Evolutionary conservation across 2,888 invertebrate genomes (phyloP), one percentile per base, ranked within the genome.

Genomic region (Amblyjoppa fuscipennis): DNA sequence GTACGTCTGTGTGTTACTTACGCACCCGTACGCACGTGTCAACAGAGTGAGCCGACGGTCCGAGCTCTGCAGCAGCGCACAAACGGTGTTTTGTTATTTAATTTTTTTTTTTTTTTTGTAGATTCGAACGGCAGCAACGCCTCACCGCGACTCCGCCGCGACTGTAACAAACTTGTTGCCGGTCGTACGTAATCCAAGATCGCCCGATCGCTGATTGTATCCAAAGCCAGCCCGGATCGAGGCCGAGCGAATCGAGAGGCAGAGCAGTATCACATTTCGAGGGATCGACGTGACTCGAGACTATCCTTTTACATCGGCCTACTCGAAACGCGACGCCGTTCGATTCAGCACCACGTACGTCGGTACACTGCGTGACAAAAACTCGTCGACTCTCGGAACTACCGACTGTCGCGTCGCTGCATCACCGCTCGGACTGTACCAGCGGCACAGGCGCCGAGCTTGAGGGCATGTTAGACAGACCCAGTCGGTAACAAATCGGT

Each of bases 341-440:
- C 45, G 31, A 75, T 31, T 13, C 28, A 51, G 38, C 51, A 20
- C 64, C 11, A 34, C 64, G 28, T 25, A 61, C 73, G 49, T 16
- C 56, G 41, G 74, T 81, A 85, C 75, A 85, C 59, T 76, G 38
- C 6, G 16, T 0, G 0, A 3, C 20, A 64, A 75, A 82, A 82
- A 34, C 28, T 68, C 4, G 25, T 4, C 59, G 25, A 3, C 59
- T 28, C 28, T 2, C 59, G 28, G 59, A 28, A 59, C 11, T 25
- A 28, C 25, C 25, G 4, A 25, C 25, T 13, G 59, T 11, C 59
- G 59, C 25, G 28, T 59, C 25, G 25, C 59, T 59, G 28, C 25
- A 28, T 59, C 9, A 9, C 25, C 13, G 28, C 59, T 7, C 28
- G 28, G 81, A 68, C 81, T 84, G 73, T 84, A 77, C 75, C 2